A percentile compares a stretch with the other conserved stretches of the same genome.
phyloP scores from a whole-genome alignment of 2,797 vertebrate species.

The Bufotes viridis region DNA sequence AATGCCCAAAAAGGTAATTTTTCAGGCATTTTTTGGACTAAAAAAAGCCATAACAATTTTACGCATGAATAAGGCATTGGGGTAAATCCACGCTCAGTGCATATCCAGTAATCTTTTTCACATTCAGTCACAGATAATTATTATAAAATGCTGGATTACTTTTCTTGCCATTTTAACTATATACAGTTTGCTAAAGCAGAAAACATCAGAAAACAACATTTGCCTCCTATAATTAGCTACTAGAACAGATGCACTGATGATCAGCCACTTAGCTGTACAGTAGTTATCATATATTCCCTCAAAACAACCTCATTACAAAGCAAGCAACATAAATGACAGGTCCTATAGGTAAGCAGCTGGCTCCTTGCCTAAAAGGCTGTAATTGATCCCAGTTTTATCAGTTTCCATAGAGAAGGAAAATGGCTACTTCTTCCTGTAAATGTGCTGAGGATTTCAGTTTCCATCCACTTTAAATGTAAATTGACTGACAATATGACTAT shows the following conservation, averaged over 20 bases:
- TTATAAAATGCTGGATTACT: neutral
- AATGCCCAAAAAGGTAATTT: too few relatives aligned
- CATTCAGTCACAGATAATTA: neutral
- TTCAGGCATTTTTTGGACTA: too few relatives aligned
- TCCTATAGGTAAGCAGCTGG: conserved; percentile 20
- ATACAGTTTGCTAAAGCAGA: neutral
- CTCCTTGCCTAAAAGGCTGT: conserved; percentile 27
- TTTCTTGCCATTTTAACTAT: neutral
- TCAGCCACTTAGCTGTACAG: conserved; percentile 5
- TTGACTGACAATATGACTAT: neutral
- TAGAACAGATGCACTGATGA: conserved; percentile 20
- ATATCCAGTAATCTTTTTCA: neutral
- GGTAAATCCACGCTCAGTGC: too few relatives aligned
- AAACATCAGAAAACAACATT: neutral
- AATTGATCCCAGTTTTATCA: conserved; percentile 35
- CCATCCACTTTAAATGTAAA: conserved; percentile 7
- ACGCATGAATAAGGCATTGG: too few relatives aligned
- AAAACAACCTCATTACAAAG: conserved; percentile 32
- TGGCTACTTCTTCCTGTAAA: neutral
- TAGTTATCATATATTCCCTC: conserved; percentile 3
- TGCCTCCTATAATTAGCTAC: conserved; percentile 4
- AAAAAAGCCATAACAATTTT: too few relatives aligned
- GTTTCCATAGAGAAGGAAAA: conserved; percentile 19
- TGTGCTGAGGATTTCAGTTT: conserved; percentile 10
- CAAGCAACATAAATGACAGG: conserved; percentile 13